phyloP scores from a whole-genome alignment of 2,888 invertebrate genomes.

The Lysandra coridon region DNA sequence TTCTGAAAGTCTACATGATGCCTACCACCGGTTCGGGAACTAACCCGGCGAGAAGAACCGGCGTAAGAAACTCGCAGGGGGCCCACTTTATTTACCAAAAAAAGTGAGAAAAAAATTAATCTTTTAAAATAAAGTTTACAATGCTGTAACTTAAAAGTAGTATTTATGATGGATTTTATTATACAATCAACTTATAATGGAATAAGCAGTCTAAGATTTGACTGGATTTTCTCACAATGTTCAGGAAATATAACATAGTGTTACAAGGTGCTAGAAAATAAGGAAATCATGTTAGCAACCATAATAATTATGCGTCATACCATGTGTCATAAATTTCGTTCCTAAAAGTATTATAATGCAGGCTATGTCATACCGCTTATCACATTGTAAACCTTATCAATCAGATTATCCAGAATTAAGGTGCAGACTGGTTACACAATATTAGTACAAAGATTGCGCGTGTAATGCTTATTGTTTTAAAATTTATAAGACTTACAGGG shows the following conservation, averaged over 20 bases:
- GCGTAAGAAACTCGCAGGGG: no score
- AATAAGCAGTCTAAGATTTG: no score
- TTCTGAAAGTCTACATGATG: no score
- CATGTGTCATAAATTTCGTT: neutral
- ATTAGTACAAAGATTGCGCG: neutral
- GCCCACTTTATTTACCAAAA: no score
- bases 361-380: neutral
- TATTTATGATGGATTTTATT: neutral
- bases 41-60: no score
- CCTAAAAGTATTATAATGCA: neutral
- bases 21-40: no score
- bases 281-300: neutral
- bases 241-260: neutral
- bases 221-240: neutral
- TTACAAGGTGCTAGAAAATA: neutral
- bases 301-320: neutral
- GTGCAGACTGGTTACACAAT: constrained; percentile 2
- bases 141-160: no score
- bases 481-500: no score
- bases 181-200: neutral
- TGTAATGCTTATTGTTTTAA: neutral
- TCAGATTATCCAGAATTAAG: constrained; percentile 10
- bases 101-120: no score
- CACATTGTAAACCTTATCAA: constrained; percentile 22
- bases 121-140: no score